phyloP scores from a whole-genome alignment of 2,888 invertebrate genomes.

The Acrobeloides nanus region DNA sequence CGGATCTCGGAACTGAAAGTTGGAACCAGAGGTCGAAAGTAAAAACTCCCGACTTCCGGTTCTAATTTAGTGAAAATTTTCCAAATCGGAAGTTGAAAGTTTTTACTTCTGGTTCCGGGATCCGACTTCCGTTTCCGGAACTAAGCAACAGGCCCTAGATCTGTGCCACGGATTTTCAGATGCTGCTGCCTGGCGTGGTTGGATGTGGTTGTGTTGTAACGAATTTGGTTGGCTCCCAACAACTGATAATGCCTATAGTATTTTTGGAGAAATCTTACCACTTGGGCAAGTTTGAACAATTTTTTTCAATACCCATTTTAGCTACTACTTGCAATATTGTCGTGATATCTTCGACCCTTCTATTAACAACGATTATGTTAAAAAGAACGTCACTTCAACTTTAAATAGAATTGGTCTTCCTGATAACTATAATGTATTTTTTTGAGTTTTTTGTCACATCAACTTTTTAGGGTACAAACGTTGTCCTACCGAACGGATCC shows the following conservation, averaged over 20 bases:
- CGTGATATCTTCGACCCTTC: conserved; percentile 15
- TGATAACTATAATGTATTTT: conserved; percentile 12
- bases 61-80: too few relatives aligned
- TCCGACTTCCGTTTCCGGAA: too few relatives aligned
- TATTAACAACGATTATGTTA: conserved; percentile 11
- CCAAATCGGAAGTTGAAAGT: too few relatives aligned
- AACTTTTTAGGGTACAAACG: conserved; percentile 28
- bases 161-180: conserved; percentile 1
- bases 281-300: background rate
- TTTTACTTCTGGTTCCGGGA: too few relatives aligned
- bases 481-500: conserved; percentile 41
- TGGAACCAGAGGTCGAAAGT: too few relatives aligned
- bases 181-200: conserved; percentile 14
- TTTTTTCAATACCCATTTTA: conserved; percentile 6
- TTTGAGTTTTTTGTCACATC: background rate
- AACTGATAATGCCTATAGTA: conserved; percentile 9
- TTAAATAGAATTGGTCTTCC: conserved; percentile 10
- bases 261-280: conserved; percentile 1
- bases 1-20: too few relatives aligned
- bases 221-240: conserved; percentile 18
- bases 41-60: too few relatives aligned
- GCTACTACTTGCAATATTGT: conserved; percentile 16
- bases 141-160: too few relatives aligned
- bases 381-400: too few relatives aligned
- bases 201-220: conserved; percentile 20